Evolutionary conservation across 2,113 vertebrate genomes (phyloP), one percentile per base, ranked within the genome.

Genomic region (Dipodomys ordii): DNA sequence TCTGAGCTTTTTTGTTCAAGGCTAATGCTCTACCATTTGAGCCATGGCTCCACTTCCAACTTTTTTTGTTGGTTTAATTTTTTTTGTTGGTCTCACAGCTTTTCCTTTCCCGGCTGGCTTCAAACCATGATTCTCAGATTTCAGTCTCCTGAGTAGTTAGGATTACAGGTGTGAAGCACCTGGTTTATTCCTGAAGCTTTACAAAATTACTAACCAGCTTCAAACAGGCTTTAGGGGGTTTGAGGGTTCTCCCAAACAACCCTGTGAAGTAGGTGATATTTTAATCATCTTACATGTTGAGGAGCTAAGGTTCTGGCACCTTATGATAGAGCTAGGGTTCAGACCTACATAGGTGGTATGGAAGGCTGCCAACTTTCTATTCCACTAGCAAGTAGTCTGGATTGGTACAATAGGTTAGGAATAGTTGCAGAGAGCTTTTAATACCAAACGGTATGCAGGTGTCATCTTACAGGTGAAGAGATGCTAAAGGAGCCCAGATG

Each of bases 201-300:
- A 46, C 6, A 6, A n/a, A n/a, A 44, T 25, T 18, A 28, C 62
- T 65, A 22, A 19, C 81, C 7, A 15, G n/a, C 53, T 69, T 44
- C 30, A 30, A 74, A 76, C 25, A 88, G 84, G 83, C 71, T 88
- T 78, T 78, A 88, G 62, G 72, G 72, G 91, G 94, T 25, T 74
- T 78, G 39, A 88, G 62, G 72, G 91, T 60, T 88, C 28, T 57
- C 35, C 60, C 49, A 77, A 72, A 71, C n/a, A 87, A 53, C 28
- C 11, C 16, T 93, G 25, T 84, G 80, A 71, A 88, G 77, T 80
- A 53, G n/a, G 64, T 68, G 57, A 39, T 76, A 76, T 73, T 92
- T 72, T 90, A 87, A 74, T 91, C 30, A 12, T 83, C 87, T 79
- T 27, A 39, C 71, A 91, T 65, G 28, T 49, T 39, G 68, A 93